Conservation (phyloP, 2,888 invertebrate genomes). For the Ophion slaviceki region DNA sequence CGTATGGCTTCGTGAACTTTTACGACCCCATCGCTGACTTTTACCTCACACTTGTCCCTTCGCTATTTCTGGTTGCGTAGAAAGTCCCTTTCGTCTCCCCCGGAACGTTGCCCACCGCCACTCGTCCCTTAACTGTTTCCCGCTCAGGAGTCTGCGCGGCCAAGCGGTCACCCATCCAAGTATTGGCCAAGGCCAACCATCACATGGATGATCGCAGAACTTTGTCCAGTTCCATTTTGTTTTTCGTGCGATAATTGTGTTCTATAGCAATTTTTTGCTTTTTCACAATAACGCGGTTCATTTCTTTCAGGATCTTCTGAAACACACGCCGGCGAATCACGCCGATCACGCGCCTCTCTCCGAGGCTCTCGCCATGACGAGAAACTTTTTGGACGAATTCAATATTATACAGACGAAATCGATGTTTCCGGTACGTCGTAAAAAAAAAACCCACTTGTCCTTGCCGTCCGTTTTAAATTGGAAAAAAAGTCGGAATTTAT, state of each 20-base stretch:
- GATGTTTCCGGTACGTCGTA: constrained; percentile 89
- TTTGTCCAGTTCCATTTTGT: background rate
- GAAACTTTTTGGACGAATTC: constrained; percentile 95
- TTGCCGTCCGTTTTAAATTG: background rate
- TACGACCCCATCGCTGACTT: background rate
- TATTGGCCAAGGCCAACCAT: too few species aligned
- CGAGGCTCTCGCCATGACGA: constrained; percentile 93
- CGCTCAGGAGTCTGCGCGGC: background rate
- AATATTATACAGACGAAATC: constrained; percentile 94
- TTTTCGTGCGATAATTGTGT: too few species aligned
- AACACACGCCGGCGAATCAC: constrained; percentile 91
- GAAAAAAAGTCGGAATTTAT: background rate
- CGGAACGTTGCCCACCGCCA: background rate
- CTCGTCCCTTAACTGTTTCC: background rate
- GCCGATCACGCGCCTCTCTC: constrained; percentile 91
- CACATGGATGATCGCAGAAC: too few species aligned
- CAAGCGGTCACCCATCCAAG: background rate
- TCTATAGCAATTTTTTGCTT: background rate
- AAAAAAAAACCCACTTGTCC: background rate
- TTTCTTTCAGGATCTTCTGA: constrained; percentile 88
- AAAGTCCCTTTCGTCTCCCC: background rate
- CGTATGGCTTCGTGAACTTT: background rate
- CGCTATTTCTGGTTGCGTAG: background rate
- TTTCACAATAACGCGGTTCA: background rate
- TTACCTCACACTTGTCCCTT: background rate